Evolutionary conservation across 2,113 vertebrate genomes (phyloP), one percentile per base, ranked within the genome.

Genomic region (Anser cygnoides): DNA sequence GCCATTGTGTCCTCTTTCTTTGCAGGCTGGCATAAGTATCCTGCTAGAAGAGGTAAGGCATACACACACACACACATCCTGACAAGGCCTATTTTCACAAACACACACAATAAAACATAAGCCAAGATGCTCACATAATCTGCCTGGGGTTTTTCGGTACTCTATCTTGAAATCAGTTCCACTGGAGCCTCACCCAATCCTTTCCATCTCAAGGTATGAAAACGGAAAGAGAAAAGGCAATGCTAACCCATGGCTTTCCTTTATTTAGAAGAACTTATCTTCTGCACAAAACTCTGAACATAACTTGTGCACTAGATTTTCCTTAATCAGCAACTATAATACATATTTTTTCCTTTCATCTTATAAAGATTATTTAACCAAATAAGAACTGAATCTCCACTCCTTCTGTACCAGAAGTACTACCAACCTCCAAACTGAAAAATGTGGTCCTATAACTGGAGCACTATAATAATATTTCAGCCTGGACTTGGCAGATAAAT

Each of bases 1-100:
- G 28, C 6, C 0, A 0, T 5, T 22, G 0, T 0, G 17, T 46
- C 12, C 16, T 35, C 55, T 66, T 41, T 23, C 23, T 28, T 52
- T 2, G 0, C 5, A 76, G 54, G 29, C 1, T 52, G 29, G 39
- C 3, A 1, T 7, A 84, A 21, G 46, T 74, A 25, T 25, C 5
- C 6, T 10, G 6, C 15, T 61, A 26, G 41, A 31, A 82, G 37
- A 61, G 29, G 35, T 1, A 41, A 37, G 31, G 15, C 55, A 66
- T 2, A 9, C 70, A 74, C 28, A 39, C 39, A 52, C 7, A 15
- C 12, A 26, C 29, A 65, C 59, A 29, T 21, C 71, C 20, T 4
- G 4, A 35, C 46, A 61, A n/a, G 7, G 62, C 18, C 65, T 10
- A 25, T 63, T 62, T 84, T 52, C 49, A 67, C 55, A 33, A 75